Evolutionary conservation across 2,797 vertebrate genomes (phyloP).

Genomic region (Lophius americanus): DNA sequence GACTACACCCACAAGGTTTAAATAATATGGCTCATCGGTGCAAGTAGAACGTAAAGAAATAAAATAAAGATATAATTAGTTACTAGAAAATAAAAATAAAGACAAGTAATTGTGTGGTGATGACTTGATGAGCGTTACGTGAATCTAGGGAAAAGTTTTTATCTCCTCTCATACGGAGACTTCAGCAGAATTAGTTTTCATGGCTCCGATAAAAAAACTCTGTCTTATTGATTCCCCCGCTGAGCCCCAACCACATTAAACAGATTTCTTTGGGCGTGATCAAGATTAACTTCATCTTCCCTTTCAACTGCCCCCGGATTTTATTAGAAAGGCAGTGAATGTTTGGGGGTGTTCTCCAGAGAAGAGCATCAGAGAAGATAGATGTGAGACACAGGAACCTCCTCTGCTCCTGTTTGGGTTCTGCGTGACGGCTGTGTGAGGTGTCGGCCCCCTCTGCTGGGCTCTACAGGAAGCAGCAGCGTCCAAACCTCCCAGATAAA

Average conservation of each 20-base stretch:
- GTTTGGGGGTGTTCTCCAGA: slow-evolving; percentile 5
- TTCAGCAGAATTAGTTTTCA: too few relatives aligned
- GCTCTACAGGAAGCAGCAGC: slow-evolving; percentile 47
- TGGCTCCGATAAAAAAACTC: not conserved
- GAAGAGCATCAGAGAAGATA: slow-evolving; percentile 10
- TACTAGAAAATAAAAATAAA: too few relatives aligned
- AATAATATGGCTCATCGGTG: too few relatives aligned
- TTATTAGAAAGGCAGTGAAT: not conserved
- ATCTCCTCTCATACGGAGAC: too few relatives aligned
- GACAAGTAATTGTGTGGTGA: too few relatives aligned
- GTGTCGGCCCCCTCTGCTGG: slow-evolving; percentile 76
- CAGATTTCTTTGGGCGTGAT: not conserved
- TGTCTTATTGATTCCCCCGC: not conserved
- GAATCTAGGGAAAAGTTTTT: too few relatives aligned
- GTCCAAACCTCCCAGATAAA: slow-evolving; percentile 16
- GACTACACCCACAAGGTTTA: too few relatives aligned
- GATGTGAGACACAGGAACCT: not conserved
- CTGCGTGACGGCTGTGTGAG: slow-evolving; percentile 47
- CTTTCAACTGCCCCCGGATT: not conserved
- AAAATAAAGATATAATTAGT: too few relatives aligned
- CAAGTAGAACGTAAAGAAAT: too few relatives aligned
- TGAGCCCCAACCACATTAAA: not conserved
- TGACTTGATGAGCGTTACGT: too few relatives aligned
- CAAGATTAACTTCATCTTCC: not conserved
- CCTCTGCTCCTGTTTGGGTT: slow-evolving; percentile 13